These are phyloP conservation scores for Aplysia californica DNA, from an alignment of 1,140 invertebrate species.

Conservation along the genomic window DNA sequence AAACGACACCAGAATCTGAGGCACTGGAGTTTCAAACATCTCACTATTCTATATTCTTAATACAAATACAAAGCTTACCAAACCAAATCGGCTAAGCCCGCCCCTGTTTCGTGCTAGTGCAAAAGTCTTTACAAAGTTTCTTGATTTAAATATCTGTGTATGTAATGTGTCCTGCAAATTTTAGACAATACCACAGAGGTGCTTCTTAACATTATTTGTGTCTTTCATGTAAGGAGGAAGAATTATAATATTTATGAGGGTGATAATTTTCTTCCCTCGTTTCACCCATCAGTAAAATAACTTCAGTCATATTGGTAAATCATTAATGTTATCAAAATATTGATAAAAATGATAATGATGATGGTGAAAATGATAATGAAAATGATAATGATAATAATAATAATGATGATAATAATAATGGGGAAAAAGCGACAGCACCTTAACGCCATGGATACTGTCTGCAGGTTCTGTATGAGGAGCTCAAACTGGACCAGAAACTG, in stretches of 20 bases:
- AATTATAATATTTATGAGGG: background rate
- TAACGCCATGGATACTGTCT: conserved; percentile 13
- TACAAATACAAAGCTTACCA: background rate
- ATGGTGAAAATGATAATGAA: background rate
- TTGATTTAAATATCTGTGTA: too few species aligned
- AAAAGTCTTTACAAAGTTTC: too few species aligned
- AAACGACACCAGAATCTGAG: background rate
- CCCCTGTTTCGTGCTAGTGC: too few species aligned
- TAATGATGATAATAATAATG: background rate
- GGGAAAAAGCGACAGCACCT: background rate
- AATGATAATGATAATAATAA: background rate
- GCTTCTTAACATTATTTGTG: background rate
- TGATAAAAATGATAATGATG: background rate
- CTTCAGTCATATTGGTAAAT: background rate
- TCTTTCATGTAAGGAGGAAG: background rate
- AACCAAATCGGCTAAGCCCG: background rate
- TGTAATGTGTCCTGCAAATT: background rate
- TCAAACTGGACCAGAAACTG: conserved; percentile 69
- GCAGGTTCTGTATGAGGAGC: conserved; percentile 70
- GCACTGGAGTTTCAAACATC: background rate
- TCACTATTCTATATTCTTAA: background rate
- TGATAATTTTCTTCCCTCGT: background rate
- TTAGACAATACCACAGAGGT: background rate
- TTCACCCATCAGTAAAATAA: too few species aligned
- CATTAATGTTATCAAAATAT: background rate